Percentiles rank a stretch among this genome's conserved stretches.
Evolutionary conservation across 2,888 invertebrate genomes (phyloP).

Genomic region (Ischnus inquisitorius): DNA sequence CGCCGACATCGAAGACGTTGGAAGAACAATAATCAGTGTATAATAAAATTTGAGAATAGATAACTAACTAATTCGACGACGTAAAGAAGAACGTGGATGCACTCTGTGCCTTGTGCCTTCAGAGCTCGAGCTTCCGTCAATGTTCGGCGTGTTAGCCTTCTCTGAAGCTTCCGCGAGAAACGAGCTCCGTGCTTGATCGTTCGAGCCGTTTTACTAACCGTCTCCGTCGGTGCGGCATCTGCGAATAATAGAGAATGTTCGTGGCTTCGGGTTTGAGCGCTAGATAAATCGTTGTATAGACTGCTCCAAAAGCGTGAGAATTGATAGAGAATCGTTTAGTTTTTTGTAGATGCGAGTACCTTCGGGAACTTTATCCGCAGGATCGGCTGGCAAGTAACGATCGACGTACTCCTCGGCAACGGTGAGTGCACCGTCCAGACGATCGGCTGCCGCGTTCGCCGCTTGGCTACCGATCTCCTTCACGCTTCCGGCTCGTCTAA

Average conservation of each 20-base stretch:
- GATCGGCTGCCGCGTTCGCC: constrained; percentile 91
- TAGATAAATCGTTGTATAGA: not conserved
- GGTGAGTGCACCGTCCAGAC: constrained; percentile 91
- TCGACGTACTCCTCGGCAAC: constrained; percentile 94
- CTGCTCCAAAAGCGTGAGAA: too few relatives aligned
- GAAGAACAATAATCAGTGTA: not conserved
- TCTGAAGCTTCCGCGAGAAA: constrained; percentile 91
- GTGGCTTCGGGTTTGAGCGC: constrained; percentile 68
- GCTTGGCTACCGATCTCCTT: constrained; percentile 92
- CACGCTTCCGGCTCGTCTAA: constrained; percentile 93
- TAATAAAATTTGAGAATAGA: not conserved
- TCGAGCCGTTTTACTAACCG: constrained; percentile 89
- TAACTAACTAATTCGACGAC: constrained; percentile 91
- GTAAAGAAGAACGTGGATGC: constrained; percentile 91
- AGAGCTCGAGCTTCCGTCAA: constrained; percentile 93
- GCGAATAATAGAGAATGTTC: constrained; percentile 45
- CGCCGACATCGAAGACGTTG: not conserved
- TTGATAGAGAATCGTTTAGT: not conserved
- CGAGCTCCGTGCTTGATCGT: constrained; percentile 93
- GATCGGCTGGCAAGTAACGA: constrained; percentile 91
- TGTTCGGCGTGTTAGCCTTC: constrained; percentile 92
- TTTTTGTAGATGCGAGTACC: constrained; percentile 84
- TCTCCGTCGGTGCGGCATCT: constrained; percentile 79
- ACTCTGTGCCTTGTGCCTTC: constrained; percentile 91
- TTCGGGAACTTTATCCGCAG: constrained; percentile 88